Evolutionary conservation across 2,888 invertebrate species (phyloP), one percentile per base, ranked within the genome.

Genomic region (Chrysolina oricalcia): DNA sequence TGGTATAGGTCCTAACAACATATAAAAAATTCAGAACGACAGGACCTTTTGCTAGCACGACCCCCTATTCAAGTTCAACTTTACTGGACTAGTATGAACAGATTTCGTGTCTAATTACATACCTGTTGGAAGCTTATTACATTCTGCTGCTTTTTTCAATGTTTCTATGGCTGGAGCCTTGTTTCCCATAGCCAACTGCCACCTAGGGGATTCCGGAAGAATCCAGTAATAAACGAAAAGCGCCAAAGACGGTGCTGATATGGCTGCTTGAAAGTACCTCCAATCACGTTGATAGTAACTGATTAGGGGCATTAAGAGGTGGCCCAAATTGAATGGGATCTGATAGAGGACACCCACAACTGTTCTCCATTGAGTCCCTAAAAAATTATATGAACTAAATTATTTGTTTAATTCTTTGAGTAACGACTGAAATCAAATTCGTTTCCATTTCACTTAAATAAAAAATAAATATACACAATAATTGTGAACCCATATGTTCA

Each of bases 161-260:
- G 94, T 87, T 43, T 88, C 85, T 3, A 93, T 89, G 0, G 95
- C 93, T 80, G 92, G 89, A 40, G 92, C 91, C 71, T 91, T 90
- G 76, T 90, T 90, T 0, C 94, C 94, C 1, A 92, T 91, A 13
- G 93, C 92, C 59, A 94, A 90, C 10, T 95, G 89, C 95, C 95
- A 96, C 71, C 95, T 90, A 0, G 96, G 95, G 2, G 95, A 95
- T 88, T 96, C 96, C 0, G 95, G 95, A 71, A 95, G 88, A 9
- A 94, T 84, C 91, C 93, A 94, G 83, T 92, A 93, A 79, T 92
- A 94, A 0, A 90, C 87, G 50, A 93, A 86, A 6, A 94, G 89
- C 46, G 94, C 81, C 46, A 93, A 81, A 0, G 92, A 91, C 1
- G 93, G 92, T 13, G 91, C 78, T 0, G 91, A 91, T 56, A 92